A percentile compares a stretch with the other conserved stretches of the same genome.
Evolutionary conservation across 2,113 vertebrate species (phyloP).

Genomic region (Caloenas nicobarica): DNA sequence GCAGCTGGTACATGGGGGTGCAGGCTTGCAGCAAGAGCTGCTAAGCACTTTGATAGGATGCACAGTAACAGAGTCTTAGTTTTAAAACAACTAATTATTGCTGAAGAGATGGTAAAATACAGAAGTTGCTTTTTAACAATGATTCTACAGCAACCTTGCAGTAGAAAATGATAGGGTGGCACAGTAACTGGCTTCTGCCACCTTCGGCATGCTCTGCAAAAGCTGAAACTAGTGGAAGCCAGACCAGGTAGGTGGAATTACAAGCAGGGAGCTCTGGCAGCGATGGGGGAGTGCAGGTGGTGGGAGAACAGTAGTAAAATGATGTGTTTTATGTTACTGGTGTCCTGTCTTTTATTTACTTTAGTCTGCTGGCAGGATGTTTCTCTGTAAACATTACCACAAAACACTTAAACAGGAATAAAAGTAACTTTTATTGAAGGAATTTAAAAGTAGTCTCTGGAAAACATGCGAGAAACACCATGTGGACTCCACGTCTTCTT

Average conservation of each 20-base stretch:
- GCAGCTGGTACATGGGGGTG: neutral
- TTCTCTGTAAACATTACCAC: slow-evolving; percentile 65
- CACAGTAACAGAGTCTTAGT: neutral
- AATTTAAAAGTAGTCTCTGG: slow-evolving; percentile 67
- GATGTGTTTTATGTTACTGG: slow-evolving; percentile 21
- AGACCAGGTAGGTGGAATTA: neutral
- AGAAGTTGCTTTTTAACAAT: neutral
- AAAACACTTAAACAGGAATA: slow-evolving; percentile 52
- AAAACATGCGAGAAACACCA: slow-evolving; percentile 54
- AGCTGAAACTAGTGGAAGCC: neutral
- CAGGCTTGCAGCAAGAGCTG: neutral
- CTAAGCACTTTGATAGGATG: neutral
- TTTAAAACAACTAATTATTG: neutral
- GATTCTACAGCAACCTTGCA: neutral
- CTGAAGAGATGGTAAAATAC: neutral
- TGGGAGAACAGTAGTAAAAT: slow-evolving; percentile 18
- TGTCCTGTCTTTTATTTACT: slow-evolving; percentile 53
- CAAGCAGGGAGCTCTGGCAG: neutral
- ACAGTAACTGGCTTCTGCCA: neutral
- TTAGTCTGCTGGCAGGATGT: slow-evolving; percentile 50
- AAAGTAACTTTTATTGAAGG: slow-evolving; percentile 67
- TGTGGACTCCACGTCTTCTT: slow-evolving; percentile 62
- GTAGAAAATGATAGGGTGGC: neutral
- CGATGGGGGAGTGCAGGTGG: neutral
- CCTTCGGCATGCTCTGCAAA: neutral